Conservation (phyloP, 2,797 vertebrate species). For the Limosa lapponica region DNA sequence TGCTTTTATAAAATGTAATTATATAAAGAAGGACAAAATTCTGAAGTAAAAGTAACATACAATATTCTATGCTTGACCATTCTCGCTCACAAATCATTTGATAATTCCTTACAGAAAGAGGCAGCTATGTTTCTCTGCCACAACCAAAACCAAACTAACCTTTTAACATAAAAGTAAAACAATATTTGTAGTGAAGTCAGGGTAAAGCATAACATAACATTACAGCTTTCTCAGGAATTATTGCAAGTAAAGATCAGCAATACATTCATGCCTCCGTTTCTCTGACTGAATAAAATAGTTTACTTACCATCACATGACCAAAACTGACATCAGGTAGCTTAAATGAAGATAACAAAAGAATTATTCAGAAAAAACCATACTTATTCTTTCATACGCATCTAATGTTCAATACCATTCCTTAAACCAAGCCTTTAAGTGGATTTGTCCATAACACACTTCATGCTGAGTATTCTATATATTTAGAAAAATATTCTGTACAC, state of each 20-base stretch:
- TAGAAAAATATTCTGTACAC: neutral
- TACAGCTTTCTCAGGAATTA: neutral
- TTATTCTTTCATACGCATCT: neutral
- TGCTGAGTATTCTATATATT: neutral
- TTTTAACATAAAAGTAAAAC: constrained; percentile 33
- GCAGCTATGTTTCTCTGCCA: neutral
- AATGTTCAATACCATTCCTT: neutral
- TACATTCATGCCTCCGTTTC: neutral
- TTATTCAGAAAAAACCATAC: neutral
- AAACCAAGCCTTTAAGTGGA: neutral
- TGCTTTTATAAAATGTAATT: neutral
- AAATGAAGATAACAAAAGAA: constrained; percentile 41
- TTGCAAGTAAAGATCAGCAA: neutral
- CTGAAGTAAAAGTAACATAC: neutral
- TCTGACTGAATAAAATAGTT: neutral
- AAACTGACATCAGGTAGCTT: constrained; percentile 76
- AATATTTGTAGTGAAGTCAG: neutral
- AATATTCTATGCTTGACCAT: neutral
- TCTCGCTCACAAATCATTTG: neutral
- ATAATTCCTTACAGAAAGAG: neutral
- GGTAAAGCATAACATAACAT: neutral
- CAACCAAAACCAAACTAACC: constrained; percentile 6
- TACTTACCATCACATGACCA: constrained; percentile 75
- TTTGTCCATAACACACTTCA: neutral
- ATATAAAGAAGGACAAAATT: neutral